phyloP scores from a whole-genome alignment of 1,140 invertebrate genomes.

The Meloidogyne exigua region DNA sequence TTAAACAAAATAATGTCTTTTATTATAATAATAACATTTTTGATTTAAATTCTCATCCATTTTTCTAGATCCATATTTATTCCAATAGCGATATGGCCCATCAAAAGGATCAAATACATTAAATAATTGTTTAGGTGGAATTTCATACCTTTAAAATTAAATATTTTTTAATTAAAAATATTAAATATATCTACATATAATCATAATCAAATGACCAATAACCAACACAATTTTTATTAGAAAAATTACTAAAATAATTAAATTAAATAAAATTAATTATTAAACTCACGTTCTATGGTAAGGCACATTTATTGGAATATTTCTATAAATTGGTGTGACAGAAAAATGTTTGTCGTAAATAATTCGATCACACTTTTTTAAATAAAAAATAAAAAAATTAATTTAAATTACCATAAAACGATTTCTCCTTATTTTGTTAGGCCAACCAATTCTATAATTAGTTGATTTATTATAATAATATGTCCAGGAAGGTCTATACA shows the following conservation, averaged over 20 bases:
- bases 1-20: constrained; percentile 14
- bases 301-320: not conserved
- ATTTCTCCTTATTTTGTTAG: constrained; percentile 1
- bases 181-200: constrained; percentile 16
- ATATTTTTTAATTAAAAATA: not conserved
- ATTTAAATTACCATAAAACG: constrained; percentile 15
- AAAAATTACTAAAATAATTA: constrained; percentile 21
- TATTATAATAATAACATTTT: constrained; percentile 27
- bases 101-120: constrained; percentile 17
- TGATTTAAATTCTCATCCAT: constrained; percentile 18
- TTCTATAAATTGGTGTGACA: constrained; percentile 7
- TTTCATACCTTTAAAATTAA: constrained; percentile 1
- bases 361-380: constrained; percentile 18
- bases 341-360: constrained; percentile 10
- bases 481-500: constrained; percentile 3
- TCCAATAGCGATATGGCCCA: constrained; percentile 10
- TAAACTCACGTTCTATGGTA: constrained; percentile 1
- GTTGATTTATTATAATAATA: constrained; percentile 18
- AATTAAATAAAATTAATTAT: not conserved
- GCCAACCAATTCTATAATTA: constrained; percentile 9
- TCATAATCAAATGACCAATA: constrained; percentile 26
- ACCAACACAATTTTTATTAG: constrained; percentile 5
- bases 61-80: constrained; percentile 18
- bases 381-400: not conserved
- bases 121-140: not conserved